Conservation (phyloP, 2,888 invertebrate species). For the Choristoneura rosaceana region DNA sequence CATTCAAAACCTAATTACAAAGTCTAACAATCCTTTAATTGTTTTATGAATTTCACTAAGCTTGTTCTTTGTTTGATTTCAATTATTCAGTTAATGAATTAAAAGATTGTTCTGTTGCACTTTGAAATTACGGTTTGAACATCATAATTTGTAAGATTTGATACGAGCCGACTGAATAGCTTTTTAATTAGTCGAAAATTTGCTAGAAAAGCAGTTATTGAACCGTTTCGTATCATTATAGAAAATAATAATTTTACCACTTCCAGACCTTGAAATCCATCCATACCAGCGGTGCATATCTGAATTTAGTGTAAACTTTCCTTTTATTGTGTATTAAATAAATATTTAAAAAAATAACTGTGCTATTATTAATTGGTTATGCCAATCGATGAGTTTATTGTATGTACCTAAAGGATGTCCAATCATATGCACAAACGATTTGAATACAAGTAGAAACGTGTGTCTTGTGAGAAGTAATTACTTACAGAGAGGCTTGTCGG, state of each 20-base stretch:
- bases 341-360: not conserved
- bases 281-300: slow-evolving; percentile 86
- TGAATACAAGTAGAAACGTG: slow-evolving; percentile 11
- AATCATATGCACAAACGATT: slow-evolving; percentile 25
- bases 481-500: slow-evolving; percentile 51
- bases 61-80: slow-evolving; percentile 49
- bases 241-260: slow-evolving; percentile 56
- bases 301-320: slow-evolving; percentile 58
- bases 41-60: slow-evolving; percentile 45
- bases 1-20: slow-evolving; percentile 49
- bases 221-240: slow-evolving; percentile 40
- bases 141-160: slow-evolving; percentile 11
- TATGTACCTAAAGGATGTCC: slow-evolving; percentile 12
- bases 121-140: slow-evolving; percentile 20
- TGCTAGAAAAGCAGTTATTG: not conserved
- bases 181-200: not conserved
- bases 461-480: slow-evolving; percentile 54
- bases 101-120: slow-evolving; percentile 53
- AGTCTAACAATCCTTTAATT: slow-evolving; percentile 55
- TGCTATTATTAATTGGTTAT: slow-evolving; percentile 11
- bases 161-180: slow-evolving; percentile 25
- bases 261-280: slow-evolving; percentile 77
- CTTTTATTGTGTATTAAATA: slow-evolving; percentile 15
- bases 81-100: slow-evolving; percentile 53
- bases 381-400: slow-evolving; percentile 9